A percentile compares a stretch with the other conserved stretches of the same genome.
These are phyloP conservation scores for Tortrix viridana DNA, from an alignment of 2,888 invertebrate genomes.

Conservation along the genomic window DNA sequence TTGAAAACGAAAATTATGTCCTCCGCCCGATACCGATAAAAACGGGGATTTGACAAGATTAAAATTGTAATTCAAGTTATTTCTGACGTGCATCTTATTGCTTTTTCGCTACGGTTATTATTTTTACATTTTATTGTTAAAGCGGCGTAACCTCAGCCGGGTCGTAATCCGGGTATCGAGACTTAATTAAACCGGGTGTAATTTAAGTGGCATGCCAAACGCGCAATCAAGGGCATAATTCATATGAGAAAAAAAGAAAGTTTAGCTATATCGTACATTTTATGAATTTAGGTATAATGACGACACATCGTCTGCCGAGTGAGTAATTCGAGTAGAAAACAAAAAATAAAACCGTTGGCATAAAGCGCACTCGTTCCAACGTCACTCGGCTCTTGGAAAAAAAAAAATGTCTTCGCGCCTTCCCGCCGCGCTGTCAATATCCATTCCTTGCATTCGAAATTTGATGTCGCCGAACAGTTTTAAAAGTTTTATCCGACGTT, in stretches of 20 bases:
- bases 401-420: slow-evolving; percentile 64
- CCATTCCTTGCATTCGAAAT: slow-evolving; percentile 55
- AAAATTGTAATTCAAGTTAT: slow-evolving; percentile 83
- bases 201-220: slow-evolving; percentile 43
- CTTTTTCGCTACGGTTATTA: slow-evolving; percentile 70
- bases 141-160: slow-evolving; percentile 51
- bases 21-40: slow-evolving; percentile 75
- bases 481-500: too few species aligned
- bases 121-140: slow-evolving; percentile 53
- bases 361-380: slow-evolving; percentile 54
- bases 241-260: slow-evolving; percentile 35
- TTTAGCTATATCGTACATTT: slow-evolving; percentile 34
- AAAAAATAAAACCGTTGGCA: slow-evolving; percentile 52
- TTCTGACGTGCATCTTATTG: slow-evolving; percentile 80
- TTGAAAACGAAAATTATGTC: slow-evolving; percentile 79
- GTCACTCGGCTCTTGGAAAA: slow-evolving; percentile 63
- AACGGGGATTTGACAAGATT: slow-evolving; percentile 83
- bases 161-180: slow-evolving; percentile 60
- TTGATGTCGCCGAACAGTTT: slow-evolving; percentile 49
- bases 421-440: slow-evolving; percentile 68
- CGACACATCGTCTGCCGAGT: slow-evolving; percentile 39
- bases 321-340: slow-evolving; percentile 43
- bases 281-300: slow-evolving; percentile 39
- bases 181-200: slow-evolving; percentile 45
- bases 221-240: slow-evolving; percentile 44